These are phyloP conservation scores for Clarias pachynema DNA, from an alignment of 2,797 vertebrate species.

Conservation along the genomic window DNA sequence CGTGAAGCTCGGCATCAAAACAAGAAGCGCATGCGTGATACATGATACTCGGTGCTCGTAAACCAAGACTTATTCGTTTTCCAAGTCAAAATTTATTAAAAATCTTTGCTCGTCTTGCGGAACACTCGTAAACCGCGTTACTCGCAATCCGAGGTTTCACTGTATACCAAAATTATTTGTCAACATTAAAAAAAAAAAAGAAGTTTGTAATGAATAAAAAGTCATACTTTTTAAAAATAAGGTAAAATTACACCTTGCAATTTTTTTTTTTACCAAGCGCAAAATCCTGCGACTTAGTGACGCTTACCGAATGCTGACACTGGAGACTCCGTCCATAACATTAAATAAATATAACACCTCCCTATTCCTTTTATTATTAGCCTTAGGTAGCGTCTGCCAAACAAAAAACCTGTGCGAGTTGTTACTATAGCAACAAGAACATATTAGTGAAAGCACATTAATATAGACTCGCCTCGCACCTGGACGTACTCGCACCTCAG, in stretches of 20 bases:
- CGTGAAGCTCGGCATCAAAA: too few species aligned
- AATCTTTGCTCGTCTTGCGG: too few species aligned
- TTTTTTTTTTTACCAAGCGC: neutral
- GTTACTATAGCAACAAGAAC: neutral
- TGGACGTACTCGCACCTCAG: neutral
- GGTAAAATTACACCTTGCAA: neutral
- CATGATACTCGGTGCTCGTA: too few species aligned
- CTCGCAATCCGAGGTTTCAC: too few species aligned
- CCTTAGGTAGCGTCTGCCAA: neutral
- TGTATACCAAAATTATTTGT: too few species aligned
- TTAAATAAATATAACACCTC: neutral
- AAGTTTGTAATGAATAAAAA: too few species aligned
- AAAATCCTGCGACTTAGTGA: neutral
- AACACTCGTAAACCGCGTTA: too few species aligned
- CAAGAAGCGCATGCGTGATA: too few species aligned
- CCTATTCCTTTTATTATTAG: neutral
- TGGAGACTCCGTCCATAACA: neutral
- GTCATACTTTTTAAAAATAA: too few species aligned
- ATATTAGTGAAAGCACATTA: neutral
- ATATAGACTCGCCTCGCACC: neutral
- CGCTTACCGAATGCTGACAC: neutral
- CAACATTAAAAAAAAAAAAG: too few species aligned
- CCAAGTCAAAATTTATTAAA: too few species aligned
- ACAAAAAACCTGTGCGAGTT: neutral
- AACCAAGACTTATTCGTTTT: too few species aligned